phyloP scores from a whole-genome alignment of 1,140 invertebrate genomes.

The Oryctes rhinoceros region DNA sequence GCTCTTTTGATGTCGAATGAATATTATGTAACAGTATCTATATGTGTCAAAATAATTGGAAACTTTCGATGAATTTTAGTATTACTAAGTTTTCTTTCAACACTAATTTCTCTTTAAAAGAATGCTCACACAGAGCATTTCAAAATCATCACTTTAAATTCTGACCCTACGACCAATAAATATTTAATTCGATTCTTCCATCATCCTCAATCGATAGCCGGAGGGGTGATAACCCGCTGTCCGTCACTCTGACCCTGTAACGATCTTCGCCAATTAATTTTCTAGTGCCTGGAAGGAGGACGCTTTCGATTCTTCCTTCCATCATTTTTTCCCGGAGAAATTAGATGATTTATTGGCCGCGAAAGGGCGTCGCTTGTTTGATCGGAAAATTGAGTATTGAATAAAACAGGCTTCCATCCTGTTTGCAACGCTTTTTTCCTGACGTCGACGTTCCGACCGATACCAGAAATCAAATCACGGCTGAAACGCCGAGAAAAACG shows the following conservation, averaged over 20 bases:
- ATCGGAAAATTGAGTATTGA: conserved; percentile 4
- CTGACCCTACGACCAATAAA: neutral
- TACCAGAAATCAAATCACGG: neutral
- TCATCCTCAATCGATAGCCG: neutral
- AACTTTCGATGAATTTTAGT: too few species aligned
- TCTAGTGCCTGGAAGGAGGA: neutral
- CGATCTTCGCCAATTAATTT: neutral
- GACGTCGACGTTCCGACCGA: neutral
- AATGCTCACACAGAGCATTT: too few species aligned
- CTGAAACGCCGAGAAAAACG: neutral
- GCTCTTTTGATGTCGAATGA: too few species aligned
- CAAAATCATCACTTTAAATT: too few species aligned
- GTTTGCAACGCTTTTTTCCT: neutral
- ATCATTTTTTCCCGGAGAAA: neutral
- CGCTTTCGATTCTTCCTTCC: neutral
- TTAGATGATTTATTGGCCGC: neutral
- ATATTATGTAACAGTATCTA: too few species aligned
- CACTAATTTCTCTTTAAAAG: too few species aligned
- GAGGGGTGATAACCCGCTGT: neutral
- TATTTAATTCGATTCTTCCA: neutral
- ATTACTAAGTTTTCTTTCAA: too few species aligned
- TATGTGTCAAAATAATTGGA: too few species aligned
- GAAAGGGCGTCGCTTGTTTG: too few species aligned
- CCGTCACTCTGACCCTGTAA: neutral
- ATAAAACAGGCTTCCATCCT: neutral